Percentiles rank a stretch among this genome's conserved stretches.
Conservation (phyloP, 1,140 invertebrate species). For the Drosophila chauvacae region DNA sequence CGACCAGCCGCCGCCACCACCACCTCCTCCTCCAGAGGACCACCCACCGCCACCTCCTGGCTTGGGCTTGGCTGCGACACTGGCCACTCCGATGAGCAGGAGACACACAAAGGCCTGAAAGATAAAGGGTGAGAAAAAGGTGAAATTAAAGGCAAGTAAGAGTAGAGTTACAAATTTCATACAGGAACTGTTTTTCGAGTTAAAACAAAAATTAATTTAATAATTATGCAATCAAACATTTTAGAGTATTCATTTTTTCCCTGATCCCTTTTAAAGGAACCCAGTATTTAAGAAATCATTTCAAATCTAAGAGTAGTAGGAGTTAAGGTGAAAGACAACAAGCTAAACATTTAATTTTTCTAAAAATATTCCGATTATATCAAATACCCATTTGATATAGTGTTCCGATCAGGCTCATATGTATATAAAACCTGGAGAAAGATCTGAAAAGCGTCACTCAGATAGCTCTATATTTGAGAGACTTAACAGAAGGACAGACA, state of each 20-base stretch:
- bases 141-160: neutral
- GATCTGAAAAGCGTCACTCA: neutral
- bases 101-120: constrained; percentile 78
- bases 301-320: neutral
- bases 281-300: neutral
- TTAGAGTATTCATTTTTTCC: no score
- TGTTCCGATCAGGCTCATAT: neutral
- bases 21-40: constrained; percentile 56
- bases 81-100: constrained; percentile 70
- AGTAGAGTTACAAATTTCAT: neutral
- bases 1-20: constrained; percentile 29
- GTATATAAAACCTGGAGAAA: neutral
- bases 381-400: no score
- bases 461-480: neutral
- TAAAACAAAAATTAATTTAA: no score
- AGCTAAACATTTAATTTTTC: neutral
- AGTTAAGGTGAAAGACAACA: neutral
- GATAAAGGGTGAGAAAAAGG: constrained; percentile 15
- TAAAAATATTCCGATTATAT: no score
- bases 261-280: neutral
- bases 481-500: neutral
- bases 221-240: no score
- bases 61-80: constrained; percentile 75
- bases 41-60: constrained; percentile 66
- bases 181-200: no score